A percentile compares a stretch with the other conserved stretches of the same genome.
Conservation (phyloP, 2,113 vertebrate genomes). For the Erpornis zantholeuca region DNA sequence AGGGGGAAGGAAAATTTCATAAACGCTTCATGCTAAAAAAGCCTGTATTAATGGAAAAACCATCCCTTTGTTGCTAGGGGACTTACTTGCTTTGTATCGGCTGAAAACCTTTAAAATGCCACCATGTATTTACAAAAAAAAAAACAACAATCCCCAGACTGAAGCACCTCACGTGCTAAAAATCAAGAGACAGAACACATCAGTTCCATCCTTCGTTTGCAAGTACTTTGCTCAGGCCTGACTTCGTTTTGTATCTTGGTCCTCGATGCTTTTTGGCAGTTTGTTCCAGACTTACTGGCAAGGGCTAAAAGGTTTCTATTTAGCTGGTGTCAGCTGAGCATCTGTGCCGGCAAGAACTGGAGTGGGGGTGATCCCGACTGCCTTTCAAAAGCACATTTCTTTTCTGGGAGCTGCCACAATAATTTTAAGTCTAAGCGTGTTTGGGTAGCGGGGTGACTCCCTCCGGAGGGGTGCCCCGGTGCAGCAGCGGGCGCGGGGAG, state of each 20-base stretch:
- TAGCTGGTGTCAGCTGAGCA: slow-evolving; percentile 65
- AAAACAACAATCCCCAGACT: neutral
- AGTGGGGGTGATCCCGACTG: slow-evolving; percentile 30
- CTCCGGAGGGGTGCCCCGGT: neutral
- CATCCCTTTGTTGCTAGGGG: slow-evolving; percentile 35
- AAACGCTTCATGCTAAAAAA: neutral
- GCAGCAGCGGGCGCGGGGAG: neutral
- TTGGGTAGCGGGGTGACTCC: neutral
- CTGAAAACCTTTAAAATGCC: neutral
- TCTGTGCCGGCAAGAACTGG: slow-evolving; percentile 48
- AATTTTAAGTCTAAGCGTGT: neutral
- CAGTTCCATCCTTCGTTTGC: neutral
- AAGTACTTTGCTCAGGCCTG: slow-evolving; percentile 22
- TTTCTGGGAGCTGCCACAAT: neutral
- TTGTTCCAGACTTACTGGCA: slow-evolving; percentile 69
- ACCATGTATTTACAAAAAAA: neutral
- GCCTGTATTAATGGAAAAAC: neutral
- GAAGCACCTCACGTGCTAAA: neutral
- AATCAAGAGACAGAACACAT: neutral
- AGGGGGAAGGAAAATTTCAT: neutral
- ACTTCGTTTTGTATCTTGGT: slow-evolving; percentile 22
- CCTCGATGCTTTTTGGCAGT: slow-evolving; percentile 50
- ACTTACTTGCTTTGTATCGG: neutral
- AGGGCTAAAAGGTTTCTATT: slow-evolving; percentile 63
- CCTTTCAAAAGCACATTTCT: slow-evolving; percentile 30